Base-by-base conservation (phyloP, 2,888 invertebrate species). In the Dione juno region DNA sequence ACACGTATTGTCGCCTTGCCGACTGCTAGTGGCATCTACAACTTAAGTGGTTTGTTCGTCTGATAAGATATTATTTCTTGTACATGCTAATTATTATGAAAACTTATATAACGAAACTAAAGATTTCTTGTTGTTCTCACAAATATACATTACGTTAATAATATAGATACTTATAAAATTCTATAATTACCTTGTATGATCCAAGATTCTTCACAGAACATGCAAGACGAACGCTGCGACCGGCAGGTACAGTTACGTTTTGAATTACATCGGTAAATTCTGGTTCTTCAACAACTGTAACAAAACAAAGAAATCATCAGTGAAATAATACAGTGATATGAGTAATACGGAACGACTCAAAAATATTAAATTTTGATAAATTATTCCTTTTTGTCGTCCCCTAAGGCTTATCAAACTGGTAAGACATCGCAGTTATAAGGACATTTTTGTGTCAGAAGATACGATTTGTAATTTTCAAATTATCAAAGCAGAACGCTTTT, bases 141-240 rank as follows among this genome's bases (percentile, higher is more conserved):
- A 48, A 48, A 16, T 48, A 40, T 3, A 40, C 7, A 40, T 11
- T 40, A 37, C 3, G 37, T 37, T 8, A 37, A 37, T 37, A 37
- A 37, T 76, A 77, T 72, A 41, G 21, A 21, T 61, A 50, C 19
- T 28, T 35, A 13, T 13, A 50, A n/a, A 28, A 0, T 6, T 13
- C n/a, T 6, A n/a, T 63, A 16, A 64, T 93, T 94, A 98, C 98
- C 96, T 98, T 98, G 87, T 97, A 98, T 54, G 96, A 95, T 79
- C 97, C 98, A 73, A 98, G 95, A 90, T 98, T 97, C 89, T 97
- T 97, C 80, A 98, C 98, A 48, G 97, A 97, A 90, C 98, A 98
- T 68, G 97, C 96, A 80, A 98, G 95, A 83, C 96, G 97, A 81
- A 98, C 97, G 88, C 96, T 97, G 78, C 98, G 95, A 76, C 98